Evolutionary conservation across 2,888 invertebrate species (phyloP), one percentile per base, ranked within the genome.

Genomic region (Meiosimyza platycephala): DNA sequence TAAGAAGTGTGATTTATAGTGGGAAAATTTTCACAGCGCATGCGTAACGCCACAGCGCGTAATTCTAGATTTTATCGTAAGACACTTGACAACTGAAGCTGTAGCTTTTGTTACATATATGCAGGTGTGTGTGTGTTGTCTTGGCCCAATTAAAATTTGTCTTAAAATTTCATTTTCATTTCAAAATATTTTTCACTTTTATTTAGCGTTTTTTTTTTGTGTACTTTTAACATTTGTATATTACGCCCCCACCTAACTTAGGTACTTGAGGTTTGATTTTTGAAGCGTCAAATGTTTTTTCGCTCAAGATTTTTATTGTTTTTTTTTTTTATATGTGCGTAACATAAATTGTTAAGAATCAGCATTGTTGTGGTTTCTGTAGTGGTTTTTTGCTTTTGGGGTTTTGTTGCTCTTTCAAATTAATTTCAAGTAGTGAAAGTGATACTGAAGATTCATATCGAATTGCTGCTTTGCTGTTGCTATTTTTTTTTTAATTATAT

Each of bases 341-440:
- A 15, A 18, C 22, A 28, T 57, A 28, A 57, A 28, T 57, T 57
- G 28, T 57, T 28, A 15, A 28, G 9, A 55, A 55, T 55, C 9
- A 55, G 55, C n/a, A 55, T 18, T 55, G 16, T 16, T n/a, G 16
- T 55, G 16, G 13, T 55, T 13, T 55, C 18, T 55, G 12, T 57
- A 3, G 15, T 22, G 28, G 12, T 11, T 28, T 57, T 57, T 22
- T 22, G 22, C 28, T 57, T 57, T 57, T n/a, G 40, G 40, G 40
- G 40, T 40, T 7, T 40, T 40, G 28, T 18, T 55, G 15, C 15
- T 40, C 40, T 57, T 57, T 57, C 18, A n/a, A 11, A 22, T 28
- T 28, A 57, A 28, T 57, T 57, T 57, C 18, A 57, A 57, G 57
- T 57, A 57, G 57, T 57, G 57, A 57, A 57, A 57, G 57, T 57